Evolutionary conservation across 2,888 invertebrate species (phyloP).

Genomic region (Sericinus montela): DNA sequence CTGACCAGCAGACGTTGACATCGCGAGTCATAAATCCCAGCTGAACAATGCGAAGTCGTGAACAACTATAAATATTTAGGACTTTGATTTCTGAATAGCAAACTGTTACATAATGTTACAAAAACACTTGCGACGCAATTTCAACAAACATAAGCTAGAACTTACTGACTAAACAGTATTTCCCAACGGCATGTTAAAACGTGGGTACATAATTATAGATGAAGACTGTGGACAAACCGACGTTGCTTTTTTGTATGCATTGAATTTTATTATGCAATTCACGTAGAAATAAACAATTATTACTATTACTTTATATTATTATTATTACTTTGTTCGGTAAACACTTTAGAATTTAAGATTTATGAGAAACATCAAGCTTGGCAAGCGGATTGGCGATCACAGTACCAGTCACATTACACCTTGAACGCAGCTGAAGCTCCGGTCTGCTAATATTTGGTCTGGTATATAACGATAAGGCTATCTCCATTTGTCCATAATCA

Average conservation of each 20-base stretch:
- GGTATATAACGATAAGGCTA: too few species aligned
- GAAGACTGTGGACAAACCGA: constrained; percentile 16
- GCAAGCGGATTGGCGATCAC: too few species aligned
- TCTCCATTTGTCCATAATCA: too few species aligned
- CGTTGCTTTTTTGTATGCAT: background rate
- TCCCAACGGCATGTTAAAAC: background rate
- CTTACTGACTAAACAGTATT: constrained; percentile 6
- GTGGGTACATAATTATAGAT: background rate
- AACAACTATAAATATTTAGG: background rate
- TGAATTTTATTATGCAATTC: constrained; percentile 1
- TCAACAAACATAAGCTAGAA: too few species aligned
- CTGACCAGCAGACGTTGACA: background rate
- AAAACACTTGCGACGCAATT: too few species aligned
- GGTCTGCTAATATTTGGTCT: too few species aligned
- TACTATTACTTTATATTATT: background rate
- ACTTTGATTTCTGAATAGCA: background rate
- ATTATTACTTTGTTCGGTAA: too few species aligned
- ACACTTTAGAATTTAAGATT: too few species aligned
- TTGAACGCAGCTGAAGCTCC: too few species aligned
- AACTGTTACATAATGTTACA: too few species aligned
- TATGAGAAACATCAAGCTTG: too few species aligned
- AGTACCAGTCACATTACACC: too few species aligned
- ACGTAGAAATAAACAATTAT: background rate
- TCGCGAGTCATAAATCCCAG: background rate
- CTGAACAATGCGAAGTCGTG: background rate